These are phyloP conservation scores for Hybos culiciformis DNA, from an alignment of 2,888 invertebrate genomes.

Conservation along the genomic window DNA sequence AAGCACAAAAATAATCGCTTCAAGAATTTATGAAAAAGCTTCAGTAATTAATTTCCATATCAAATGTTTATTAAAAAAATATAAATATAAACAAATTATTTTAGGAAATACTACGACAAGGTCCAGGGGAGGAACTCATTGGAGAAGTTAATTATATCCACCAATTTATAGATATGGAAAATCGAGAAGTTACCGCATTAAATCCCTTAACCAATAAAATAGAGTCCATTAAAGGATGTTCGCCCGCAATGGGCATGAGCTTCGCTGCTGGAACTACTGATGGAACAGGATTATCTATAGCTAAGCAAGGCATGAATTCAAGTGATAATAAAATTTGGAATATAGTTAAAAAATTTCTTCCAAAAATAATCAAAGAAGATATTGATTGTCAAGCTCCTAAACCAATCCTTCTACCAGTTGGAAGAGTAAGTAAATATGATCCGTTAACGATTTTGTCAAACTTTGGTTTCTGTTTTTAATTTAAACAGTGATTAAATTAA, in stretches of 20 bases:
- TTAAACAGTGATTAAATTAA: too few relatives aligned
- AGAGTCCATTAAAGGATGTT: conserved; percentile 56
- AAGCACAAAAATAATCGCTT: conserved; percentile 79
- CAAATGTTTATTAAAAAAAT: neutral
- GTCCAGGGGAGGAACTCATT: conserved; percentile 47
- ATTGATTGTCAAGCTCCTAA: conserved; percentile 73
- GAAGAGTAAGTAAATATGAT: conserved; percentile 54
- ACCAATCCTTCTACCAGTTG: conserved; percentile 78
- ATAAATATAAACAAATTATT: neutral
- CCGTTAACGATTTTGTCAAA: too few relatives aligned
- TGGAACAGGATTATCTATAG: conserved; percentile 74
- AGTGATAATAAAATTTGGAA: conserved; percentile 77
- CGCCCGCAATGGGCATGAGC: conserved; percentile 86
- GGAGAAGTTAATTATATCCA: conserved; percentile 64
- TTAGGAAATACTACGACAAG: conserved; percentile 34
- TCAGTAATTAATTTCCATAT: conserved; percentile 38
- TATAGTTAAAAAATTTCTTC: conserved; percentile 60
- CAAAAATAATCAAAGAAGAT: conserved; percentile 57
- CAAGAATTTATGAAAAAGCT: conserved; percentile 58
- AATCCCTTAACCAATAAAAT: conserved; percentile 43
- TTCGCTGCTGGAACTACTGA: conserved; percentile 89
- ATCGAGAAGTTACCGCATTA: conserved; percentile 44
- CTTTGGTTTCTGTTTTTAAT: too few relatives aligned
- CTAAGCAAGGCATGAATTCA: conserved; percentile 68
- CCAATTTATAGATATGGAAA: conserved; percentile 75